phyloP scores from a whole-genome alignment of 2,113 vertebrate species.

The Sphyrna mokarran region DNA sequence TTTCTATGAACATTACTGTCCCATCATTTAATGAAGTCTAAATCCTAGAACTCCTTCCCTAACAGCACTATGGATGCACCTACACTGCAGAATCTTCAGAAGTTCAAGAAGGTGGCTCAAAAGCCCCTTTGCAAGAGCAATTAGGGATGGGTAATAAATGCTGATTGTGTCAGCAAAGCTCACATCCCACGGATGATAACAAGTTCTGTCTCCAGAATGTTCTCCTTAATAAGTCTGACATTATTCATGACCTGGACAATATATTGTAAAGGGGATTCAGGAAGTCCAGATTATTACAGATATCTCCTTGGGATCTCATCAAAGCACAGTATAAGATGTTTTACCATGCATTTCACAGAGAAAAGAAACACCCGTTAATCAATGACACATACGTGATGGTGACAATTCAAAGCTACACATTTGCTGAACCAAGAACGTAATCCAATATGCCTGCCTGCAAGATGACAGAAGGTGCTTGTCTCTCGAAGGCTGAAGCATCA shows the following conservation, averaged over 20 bases:
- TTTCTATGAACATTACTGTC: too few relatives aligned
- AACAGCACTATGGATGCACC: too few relatives aligned
- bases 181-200: neutral
- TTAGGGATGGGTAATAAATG: neutral
- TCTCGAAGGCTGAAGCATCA: neutral
- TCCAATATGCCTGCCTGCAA: conserved; percentile 20
- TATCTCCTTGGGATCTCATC: too few relatives aligned
- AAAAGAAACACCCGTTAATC: neutral
- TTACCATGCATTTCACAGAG: neutral
- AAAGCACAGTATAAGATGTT: neutral
- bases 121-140: too few relatives aligned
- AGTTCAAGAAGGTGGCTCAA: too few relatives aligned
- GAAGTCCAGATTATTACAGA: neutral
- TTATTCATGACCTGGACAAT: neutral
- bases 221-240: neutral
- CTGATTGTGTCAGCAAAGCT: too few relatives aligned
- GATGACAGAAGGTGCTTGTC: conserved; percentile 24
- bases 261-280: neutral
- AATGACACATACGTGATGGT: conserved; percentile 16
- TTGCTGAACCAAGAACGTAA: neutral
- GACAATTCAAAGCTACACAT: conserved; percentile 28
- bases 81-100: too few relatives aligned
- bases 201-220: neutral
- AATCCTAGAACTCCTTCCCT: too few relatives aligned
- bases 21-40: too few relatives aligned